Base-by-base conservation (phyloP, 1,140 invertebrate species). In the Drosophila busckii region DNA sequence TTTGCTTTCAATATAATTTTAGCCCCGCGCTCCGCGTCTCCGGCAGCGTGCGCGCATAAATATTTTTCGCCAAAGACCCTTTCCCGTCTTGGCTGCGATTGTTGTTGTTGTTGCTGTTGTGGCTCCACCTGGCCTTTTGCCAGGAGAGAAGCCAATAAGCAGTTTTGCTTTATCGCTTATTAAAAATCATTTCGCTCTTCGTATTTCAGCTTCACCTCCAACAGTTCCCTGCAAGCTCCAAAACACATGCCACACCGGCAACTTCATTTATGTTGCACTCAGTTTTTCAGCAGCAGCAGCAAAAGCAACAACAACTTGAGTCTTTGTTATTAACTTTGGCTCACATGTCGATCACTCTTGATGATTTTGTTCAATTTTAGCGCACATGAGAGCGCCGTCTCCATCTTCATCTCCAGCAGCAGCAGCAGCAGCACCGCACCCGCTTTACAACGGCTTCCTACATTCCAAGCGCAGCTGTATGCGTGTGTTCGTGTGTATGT, bases 171-270 rank as follows among this genome's bases (percentile, higher is more conserved):
- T 85, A 86, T 86, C 84, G 84, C 67, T 86, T 86, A 86, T 86
- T 86, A 85, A 86, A 86, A 86, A 86, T 86, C 84, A 86, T 84
- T 85, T 86, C 82, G 82, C 82, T 85, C 82, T 85, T 85, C 70
- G 75, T 85, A 83, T 85, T 85, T 71, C 76, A 82, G 69, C 78
- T 69, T 70, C 59, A 71, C 40, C 65, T 58, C 45, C 52, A 56
- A 42, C 42, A 41, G 42, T 5, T 25, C 29, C 15, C 44, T 29
- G 44, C 12, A 1, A 32, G 1, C 8, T 28, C 5, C n/a, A n/a
- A n/a, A n/a, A n/a, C n/a, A n/a, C n/a, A n/a, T 10, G 6, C 29
- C 38, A n/a, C 4, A 3, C 17, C 23, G 1, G 9, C 8, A 32
- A 35, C 44, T 46, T 37, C 23, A 38, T 19, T 38, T 26, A 31